phyloP scores from a whole-genome alignment of 2,797 vertebrate genomes.

The Sarcoramphus papa region DNA sequence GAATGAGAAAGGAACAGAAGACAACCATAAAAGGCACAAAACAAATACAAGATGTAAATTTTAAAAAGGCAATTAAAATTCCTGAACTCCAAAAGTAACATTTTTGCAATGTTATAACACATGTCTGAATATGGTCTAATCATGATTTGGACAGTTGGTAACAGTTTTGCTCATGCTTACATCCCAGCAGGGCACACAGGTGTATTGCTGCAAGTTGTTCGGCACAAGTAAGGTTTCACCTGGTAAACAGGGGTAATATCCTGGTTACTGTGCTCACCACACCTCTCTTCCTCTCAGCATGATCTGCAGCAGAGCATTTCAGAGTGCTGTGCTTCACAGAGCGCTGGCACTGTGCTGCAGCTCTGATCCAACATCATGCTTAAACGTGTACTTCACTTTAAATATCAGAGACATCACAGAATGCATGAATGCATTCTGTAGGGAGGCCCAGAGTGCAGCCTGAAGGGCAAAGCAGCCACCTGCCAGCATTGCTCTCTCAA shows the following conservation, averaged over 20 bases:
- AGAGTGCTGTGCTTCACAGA: background rate
- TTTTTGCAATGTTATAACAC: background rate
- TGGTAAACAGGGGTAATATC: background rate
- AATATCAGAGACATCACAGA: background rate
- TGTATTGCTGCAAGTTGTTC: background rate
- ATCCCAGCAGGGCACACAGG: too few relatives aligned
- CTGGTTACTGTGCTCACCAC: background rate
- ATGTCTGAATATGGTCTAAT: background rate
- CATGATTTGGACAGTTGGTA: background rate
- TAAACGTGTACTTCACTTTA: background rate
- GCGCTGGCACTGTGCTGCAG: background rate
- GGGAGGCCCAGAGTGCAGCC: background rate
- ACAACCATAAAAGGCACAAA: background rate
- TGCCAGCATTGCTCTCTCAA: background rate
- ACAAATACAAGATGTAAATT: background rate
- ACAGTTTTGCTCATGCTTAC: background rate
- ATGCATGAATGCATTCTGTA: background rate
- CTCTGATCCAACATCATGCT: background rate
- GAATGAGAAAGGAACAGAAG: background rate
- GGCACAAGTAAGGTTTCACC: background rate
- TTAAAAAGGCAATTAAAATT: background rate
- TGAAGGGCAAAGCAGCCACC: background rate
- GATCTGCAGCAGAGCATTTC: background rate
- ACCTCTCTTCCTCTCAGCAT: background rate
- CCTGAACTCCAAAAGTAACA: background rate